A percentile compares a stretch with the other conserved stretches of the same genome.
These are phyloP conservation scores for Achroia grisella DNA, from an alignment of 1,140 invertebrate species.

Conservation along the genomic window DNA sequence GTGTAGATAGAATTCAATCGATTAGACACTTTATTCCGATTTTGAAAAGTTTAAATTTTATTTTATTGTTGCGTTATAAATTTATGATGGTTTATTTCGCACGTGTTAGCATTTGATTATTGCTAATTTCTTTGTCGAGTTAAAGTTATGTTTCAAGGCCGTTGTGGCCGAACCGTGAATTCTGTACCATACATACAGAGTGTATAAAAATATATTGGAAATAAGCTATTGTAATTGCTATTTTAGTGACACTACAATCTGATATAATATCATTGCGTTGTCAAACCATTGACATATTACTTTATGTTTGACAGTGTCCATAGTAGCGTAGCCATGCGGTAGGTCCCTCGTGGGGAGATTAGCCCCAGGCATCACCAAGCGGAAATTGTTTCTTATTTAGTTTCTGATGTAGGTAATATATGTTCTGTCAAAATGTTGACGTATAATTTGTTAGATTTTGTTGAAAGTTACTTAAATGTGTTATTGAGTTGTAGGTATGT, in stretches of 20 bases:
- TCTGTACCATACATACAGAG: too few relatives aligned
- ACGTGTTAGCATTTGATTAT: neutral
- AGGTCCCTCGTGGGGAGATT: neutral
- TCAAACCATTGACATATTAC: too few relatives aligned
- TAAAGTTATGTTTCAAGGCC: neutral
- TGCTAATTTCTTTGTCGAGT: neutral
- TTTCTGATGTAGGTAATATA: neutral
- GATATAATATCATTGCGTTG: too few relatives aligned
- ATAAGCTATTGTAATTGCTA: too few relatives aligned
- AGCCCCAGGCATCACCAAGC: neutral
- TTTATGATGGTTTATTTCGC: neutral
- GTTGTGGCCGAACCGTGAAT: neutral
- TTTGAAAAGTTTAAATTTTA: too few relatives aligned
- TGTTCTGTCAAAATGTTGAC: neutral
- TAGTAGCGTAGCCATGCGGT: too few relatives aligned
- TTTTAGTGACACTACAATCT: too few relatives aligned
- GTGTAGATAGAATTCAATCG: constrained; percentile 1
- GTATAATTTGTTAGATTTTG: neutral
- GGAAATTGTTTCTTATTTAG: neutral
- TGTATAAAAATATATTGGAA: too few relatives aligned
- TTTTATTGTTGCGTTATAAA: too few relatives aligned
- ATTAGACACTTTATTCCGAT: neutral
- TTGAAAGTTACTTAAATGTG: too few relatives aligned
- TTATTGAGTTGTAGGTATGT: too few relatives aligned
- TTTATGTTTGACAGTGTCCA: too few relatives aligned